These are phyloP conservation scores for Drosophila glabriapex DNA, from an alignment of 2,888 invertebrate species.

Conservation along the genomic window DNA sequence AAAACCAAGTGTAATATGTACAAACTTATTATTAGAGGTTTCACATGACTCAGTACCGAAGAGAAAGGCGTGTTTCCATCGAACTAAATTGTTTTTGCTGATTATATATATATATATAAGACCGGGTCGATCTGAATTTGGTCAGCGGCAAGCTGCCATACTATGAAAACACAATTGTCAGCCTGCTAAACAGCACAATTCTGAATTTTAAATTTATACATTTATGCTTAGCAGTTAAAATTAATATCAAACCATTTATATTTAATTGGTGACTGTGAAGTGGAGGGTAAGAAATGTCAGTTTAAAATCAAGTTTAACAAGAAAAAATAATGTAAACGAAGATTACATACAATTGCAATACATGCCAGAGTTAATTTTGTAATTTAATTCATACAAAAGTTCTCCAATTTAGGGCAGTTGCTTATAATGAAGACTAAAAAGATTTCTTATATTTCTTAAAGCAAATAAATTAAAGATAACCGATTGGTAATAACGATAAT, in stretches of 20 bases:
- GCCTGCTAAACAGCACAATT: slow-evolving; percentile 14
- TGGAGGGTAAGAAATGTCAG: not conserved
- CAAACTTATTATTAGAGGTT: slow-evolving; percentile 51
- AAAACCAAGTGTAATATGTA: slow-evolving; percentile 61
- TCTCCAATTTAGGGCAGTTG: not conserved
- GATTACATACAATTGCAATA: not conserved
- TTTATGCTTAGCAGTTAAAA: slow-evolving; percentile 18
- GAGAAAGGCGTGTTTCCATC: slow-evolving; percentile 50
- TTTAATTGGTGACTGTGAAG: slow-evolving; percentile 3
- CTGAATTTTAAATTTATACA: slow-evolving; percentile 18
- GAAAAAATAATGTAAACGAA: not conserved
- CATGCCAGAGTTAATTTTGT: not conserved
- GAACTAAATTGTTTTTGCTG: slow-evolving; percentile 31
- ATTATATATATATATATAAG: slow-evolving; percentile 18
- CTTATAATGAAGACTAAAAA: not conserved
- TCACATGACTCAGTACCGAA: slow-evolving; percentile 57
- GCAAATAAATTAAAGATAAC: not conserved
- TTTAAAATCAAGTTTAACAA: not conserved
- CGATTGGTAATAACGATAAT: too few relatives aligned
- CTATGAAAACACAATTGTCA: slow-evolving; percentile 21
- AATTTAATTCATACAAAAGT: not conserved
- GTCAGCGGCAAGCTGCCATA: slow-evolving; percentile 18
- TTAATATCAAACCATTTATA: slow-evolving; percentile 13
- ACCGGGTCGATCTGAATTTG: slow-evolving; percentile 24
- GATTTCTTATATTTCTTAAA: not conserved